A percentile compares a stretch with the other conserved stretches of the same genome.
Evolutionary conservation across 1,140 invertebrate species (phyloP).

Genomic region (Drosophila malerkotliana): DNA sequence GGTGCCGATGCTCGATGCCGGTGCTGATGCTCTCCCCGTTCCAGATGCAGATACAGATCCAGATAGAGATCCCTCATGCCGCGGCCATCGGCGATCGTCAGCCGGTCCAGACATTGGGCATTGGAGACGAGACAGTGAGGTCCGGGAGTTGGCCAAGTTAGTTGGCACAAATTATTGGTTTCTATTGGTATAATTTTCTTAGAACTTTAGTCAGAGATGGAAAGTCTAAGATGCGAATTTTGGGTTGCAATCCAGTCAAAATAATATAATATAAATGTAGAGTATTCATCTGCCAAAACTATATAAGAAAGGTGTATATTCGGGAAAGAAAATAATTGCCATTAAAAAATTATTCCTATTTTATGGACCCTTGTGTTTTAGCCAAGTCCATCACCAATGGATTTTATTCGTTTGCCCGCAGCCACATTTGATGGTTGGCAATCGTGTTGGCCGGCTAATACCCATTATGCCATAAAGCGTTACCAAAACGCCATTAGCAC

Average conservation of each 20-base stretch:
- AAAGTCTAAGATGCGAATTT: conserved; percentile 1
- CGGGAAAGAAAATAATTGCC: neutral
- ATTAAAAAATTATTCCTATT: neutral
- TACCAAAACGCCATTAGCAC: conserved; percentile 73
- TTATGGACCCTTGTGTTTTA: neutral
- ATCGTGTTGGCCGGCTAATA: conserved; percentile 56
- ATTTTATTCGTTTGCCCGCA: conserved; percentile 3
- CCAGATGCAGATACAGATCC: conserved; percentile 25
- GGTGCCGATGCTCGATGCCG: conserved; percentile 6
- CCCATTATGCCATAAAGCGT: conserved; percentile 74
- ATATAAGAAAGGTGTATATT: too few species aligned
- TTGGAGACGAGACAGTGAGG: conserved; percentile 45
- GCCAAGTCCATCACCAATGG: conserved; percentile 23
- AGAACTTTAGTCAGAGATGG: conserved; percentile 21
- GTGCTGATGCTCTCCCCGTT: neutral
- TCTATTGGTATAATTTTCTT: conserved; percentile 29
- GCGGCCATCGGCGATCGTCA: conserved; percentile 32
- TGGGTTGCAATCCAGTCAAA: neutral
- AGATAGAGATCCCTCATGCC: conserved; percentile 26
- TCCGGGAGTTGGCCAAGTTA: conserved; percentile 22
- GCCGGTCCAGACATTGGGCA: conserved; percentile 11
- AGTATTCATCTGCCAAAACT: too few species aligned
- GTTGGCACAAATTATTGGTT: conserved; percentile 24
- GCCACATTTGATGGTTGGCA: conserved; percentile 43
- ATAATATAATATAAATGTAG: too few species aligned